These are phyloP conservation scores for Calliscelio sp. DNA, from an alignment of 2,888 invertebrate species.

Conservation along the genomic window DNA sequence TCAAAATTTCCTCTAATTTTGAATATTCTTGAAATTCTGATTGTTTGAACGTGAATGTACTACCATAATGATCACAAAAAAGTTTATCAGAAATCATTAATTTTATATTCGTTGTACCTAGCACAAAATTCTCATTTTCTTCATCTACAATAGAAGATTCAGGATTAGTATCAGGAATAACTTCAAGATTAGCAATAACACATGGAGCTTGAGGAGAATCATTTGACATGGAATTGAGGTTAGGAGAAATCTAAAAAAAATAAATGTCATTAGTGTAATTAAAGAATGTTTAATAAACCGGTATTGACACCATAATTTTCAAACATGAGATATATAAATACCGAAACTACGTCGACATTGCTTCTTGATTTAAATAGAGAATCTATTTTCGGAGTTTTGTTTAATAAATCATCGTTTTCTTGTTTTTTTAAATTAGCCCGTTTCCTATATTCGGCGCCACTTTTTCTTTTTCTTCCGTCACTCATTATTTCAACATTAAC, in stretches of 20 bases:
- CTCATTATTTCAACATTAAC: constrained; percentile 5
- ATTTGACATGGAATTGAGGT: background rate
- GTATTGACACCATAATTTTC: background rate
- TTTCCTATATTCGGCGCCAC: constrained; percentile 33
- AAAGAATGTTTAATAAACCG: background rate
- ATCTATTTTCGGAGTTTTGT: constrained; percentile 32
- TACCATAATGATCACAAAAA: too few relatives aligned
- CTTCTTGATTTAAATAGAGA: background rate
- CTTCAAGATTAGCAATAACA: background rate
- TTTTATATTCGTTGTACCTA: too few relatives aligned
- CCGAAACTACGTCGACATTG: background rate
- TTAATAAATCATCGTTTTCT: constrained; percentile 23
- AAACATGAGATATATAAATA: background rate
- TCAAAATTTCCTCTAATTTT: too few relatives aligned
- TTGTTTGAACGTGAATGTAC: too few relatives aligned
- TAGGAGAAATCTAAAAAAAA: constrained; percentile 14
- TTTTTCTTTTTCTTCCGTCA: constrained; percentile 15
- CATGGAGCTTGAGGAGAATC: constrained; percentile 3
- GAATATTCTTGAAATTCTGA: too few relatives aligned
- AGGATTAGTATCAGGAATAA: background rate
- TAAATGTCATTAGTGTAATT: constrained; percentile 4
- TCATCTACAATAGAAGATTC: too few relatives aligned
- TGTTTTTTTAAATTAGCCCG: background rate
- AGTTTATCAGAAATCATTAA: too few relatives aligned
- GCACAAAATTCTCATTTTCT: background rate